Base-by-base conservation (phyloP, 2,888 invertebrate genomes). In the Rhabditoides inermis region DNA sequence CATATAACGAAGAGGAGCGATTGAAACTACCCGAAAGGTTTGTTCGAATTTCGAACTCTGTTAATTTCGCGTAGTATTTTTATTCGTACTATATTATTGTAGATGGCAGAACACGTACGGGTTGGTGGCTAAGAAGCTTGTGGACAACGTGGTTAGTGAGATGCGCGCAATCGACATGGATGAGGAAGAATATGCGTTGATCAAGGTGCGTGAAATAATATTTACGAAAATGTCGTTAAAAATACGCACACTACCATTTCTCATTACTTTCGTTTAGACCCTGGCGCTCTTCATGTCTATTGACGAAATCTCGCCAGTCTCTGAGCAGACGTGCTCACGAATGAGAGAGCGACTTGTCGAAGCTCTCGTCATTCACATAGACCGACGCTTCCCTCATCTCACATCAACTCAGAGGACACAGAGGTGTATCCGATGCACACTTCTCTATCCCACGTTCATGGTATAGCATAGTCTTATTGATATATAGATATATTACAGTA, bases 61-160 rank as follows among this genome's bases (percentile, higher is more conserved):
- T 36, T 22, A 15, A 3, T n/a, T 10, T 26, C 1, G 7, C 1
- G 44, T 7, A 1, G 27, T n/a, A 18, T 20, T 20, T 39, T n/a
- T n/a, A 39, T 39, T 39, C 12, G 2, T n/a, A 3, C 30, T 51
- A 48, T 25, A 26, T 2, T 40, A 2, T 40, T 54, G 27, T 28
- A 63, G 68, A 61, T 68, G 66, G 68, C 51, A 53, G 5, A 28
- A 49, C 7, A 62, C 66, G 7, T 68, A 68, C 46, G 68, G 68
- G n/a, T 53, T 61, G 35, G 60, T 68, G 5, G 57, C 59, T 40
- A 51, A 55, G 39, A 65, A 65, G 41, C 47, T 66, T 49, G 52
- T 68, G 7, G 66, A 68, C 20, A 49, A 62, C 51, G 63, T 66
- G 27, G 68, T 61, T 2, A 59, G 58, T 39, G 63, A 61, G 22